Evolutionary conservation across 2,888 invertebrate genomes (phyloP).

Genomic region (Drosophila mimica): DNA sequence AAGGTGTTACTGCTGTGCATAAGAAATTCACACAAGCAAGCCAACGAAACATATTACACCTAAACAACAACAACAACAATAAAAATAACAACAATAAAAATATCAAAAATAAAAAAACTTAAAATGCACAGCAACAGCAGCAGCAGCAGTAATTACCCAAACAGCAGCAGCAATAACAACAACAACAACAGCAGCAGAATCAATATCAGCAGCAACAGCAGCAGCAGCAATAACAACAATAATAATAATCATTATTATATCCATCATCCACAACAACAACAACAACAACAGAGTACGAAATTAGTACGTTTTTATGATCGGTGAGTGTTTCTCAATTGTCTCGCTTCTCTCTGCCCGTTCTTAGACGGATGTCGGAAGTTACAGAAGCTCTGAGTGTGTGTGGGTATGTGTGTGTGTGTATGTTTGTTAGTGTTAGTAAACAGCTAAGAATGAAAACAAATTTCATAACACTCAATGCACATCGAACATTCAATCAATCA

Average conservation of each 20-base stretch:
- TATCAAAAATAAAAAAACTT: slow-evolving; percentile 19
- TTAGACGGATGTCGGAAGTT: slow-evolving; percentile 10
- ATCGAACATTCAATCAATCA: not conserved
- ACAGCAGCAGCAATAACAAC: slow-evolving; percentile 47
- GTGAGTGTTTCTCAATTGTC: slow-evolving; percentile 53
- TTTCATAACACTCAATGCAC: not conserved
- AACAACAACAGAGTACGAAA: slow-evolving; percentile 50
- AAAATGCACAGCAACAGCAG: slow-evolving; percentile 66
- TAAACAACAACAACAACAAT: not conserved
- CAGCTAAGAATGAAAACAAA: not conserved
- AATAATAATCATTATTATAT: slow-evolving; percentile 34
- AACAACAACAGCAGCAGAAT: slow-evolving; percentile 50
- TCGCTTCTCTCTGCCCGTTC: not conserved
- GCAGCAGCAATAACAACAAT: slow-evolving; percentile 35
- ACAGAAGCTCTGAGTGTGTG: not conserved
- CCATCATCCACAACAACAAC: slow-evolving; percentile 31
- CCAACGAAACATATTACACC: slow-evolving; percentile 11
- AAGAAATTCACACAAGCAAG: slow-evolving; percentile 7
- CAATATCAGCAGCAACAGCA: slow-evolving; percentile 53
- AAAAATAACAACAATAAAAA: not conserved
- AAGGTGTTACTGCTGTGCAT: slow-evolving; percentile 14
- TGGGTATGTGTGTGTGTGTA: slow-evolving; percentile 18
- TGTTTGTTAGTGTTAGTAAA: not conserved
- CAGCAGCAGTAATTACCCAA: slow-evolving; percentile 47
- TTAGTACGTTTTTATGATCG: slow-evolving; percentile 60